phyloP scores from a whole-genome alignment of 1,140 invertebrate genomes.

The Planococcus citri region DNA sequence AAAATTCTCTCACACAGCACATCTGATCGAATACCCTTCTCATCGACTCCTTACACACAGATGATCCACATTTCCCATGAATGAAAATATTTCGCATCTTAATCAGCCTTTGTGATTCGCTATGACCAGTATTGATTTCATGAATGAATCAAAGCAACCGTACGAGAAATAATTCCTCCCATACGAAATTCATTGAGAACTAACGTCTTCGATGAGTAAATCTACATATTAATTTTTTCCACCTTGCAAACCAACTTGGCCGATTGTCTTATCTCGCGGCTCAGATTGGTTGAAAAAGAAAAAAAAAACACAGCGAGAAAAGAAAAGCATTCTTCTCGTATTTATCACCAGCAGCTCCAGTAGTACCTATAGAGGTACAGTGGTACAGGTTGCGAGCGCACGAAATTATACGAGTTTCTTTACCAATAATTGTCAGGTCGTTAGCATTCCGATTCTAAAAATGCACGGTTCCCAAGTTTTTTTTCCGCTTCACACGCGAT shows the following conservation, averaged over 20 bases:
- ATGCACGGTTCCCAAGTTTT: neutral
- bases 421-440: conserved; percentile 1
- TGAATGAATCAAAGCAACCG: neutral
- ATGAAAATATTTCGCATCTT: neutral
- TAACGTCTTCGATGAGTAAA: too few species aligned
- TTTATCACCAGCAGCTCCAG: too few species aligned
- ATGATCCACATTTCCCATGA: neutral
- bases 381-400: neutral
- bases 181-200: neutral
- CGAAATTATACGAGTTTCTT: neutral
- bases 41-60: too few species aligned
- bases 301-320: too few species aligned
- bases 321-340: neutral
- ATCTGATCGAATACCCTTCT: too few species aligned
- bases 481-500: neutral
- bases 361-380: too few species aligned
- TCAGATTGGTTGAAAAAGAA: too few species aligned
- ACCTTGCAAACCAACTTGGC: too few species aligned
- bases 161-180: neutral
- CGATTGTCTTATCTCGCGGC: too few species aligned
- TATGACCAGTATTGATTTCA: neutral
- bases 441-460: neutral
- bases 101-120: neutral
- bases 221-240: too few species aligned
- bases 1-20: too few species aligned